Conservation (phyloP, 1,140 invertebrate species). For the Cotesia glomerata region DNA sequence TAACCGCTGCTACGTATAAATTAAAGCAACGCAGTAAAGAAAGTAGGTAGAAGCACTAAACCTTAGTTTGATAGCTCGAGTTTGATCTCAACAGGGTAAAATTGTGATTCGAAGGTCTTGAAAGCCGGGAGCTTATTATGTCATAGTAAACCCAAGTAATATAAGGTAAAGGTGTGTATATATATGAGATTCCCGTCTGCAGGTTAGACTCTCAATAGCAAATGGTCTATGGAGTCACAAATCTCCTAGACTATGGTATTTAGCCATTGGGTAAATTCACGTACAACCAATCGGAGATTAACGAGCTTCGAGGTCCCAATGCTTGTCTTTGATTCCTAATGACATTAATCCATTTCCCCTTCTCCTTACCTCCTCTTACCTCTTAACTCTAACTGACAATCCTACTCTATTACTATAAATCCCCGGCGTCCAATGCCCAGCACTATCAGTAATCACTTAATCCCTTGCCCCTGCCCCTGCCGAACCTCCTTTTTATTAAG, state of each 20-base stretch:
- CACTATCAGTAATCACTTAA: no score
- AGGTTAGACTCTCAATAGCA: not conserved
- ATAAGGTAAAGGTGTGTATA: not conserved
- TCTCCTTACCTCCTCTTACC: not conserved
- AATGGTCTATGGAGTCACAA: not conserved
- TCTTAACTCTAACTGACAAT: not conserved
- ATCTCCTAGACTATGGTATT: not conserved
- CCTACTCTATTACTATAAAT: not conserved
- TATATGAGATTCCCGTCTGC: not conserved
- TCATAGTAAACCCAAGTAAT: no score
- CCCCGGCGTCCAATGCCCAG: no score
- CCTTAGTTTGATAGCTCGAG: no score
- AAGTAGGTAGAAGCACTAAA: no score
- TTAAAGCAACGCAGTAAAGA: no score
- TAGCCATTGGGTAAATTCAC: not conserved
- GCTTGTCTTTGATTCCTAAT: slow-evolving; percentile 3
- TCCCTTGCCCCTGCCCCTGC: no score
- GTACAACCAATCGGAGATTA: not conserved
- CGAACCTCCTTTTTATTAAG: no score
- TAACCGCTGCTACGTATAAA: no score
- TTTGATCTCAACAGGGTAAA: no score
- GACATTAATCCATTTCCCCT: not conserved
- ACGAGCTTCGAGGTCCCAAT: not conserved
- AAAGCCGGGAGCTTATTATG: no score
- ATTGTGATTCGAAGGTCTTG: no score